phyloP scores from a whole-genome alignment of 2,113 vertebrate species.

The Gadus macrocephalus region DNA sequence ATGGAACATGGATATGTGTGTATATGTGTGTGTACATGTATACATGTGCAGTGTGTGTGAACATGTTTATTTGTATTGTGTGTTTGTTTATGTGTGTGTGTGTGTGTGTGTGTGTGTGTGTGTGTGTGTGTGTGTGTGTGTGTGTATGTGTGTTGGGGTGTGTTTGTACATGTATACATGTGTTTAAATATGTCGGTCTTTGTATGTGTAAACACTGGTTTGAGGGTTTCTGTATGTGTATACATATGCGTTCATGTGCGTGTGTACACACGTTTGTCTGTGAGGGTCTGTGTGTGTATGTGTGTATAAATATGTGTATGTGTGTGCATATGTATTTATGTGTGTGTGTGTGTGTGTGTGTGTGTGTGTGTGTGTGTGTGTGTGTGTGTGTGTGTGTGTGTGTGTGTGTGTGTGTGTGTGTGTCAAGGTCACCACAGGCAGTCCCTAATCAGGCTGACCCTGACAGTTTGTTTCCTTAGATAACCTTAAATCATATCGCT shows the following conservation, averaged over 20 bases:
- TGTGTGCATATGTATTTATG: background rate
- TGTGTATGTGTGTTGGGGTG: background rate
- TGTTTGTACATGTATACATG: background rate
- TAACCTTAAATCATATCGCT: too few species aligned
- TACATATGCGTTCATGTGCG: background rate
- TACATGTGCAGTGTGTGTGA: too few species aligned
- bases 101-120: background rate
- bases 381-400: background rate
- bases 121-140: background rate
- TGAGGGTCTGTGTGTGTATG: background rate
- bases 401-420: background rate
- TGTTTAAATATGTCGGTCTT: background rate
- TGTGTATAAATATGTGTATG: background rate
- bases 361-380: constrained; percentile 3
- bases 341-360: background rate
- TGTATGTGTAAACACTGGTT: background rate
- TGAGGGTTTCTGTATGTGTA: background rate
- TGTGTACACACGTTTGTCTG: background rate
- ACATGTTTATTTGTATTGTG: background rate
- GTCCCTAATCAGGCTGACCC: too few species aligned
- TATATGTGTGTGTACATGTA: too few species aligned
- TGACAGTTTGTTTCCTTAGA: too few species aligned
- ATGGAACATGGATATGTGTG: too few species aligned
- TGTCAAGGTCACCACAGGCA: too few species aligned
- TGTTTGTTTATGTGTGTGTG: background rate